phyloP scores from a whole-genome alignment of 2,113 vertebrate genomes.

The Entomyzon cyanotis region DNA sequence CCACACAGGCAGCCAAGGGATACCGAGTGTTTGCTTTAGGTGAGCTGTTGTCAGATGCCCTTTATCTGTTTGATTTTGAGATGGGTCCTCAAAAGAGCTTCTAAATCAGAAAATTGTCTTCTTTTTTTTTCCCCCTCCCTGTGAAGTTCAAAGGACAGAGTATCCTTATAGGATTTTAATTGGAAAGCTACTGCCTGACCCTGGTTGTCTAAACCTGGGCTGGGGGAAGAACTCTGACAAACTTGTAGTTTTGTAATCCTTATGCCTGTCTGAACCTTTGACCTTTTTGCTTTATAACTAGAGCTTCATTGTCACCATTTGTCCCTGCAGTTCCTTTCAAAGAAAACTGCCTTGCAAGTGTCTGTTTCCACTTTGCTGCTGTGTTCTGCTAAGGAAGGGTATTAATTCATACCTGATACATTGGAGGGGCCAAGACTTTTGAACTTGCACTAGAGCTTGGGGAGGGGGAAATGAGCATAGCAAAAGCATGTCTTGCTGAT shows the following conservation, averaged over 20 bases:
- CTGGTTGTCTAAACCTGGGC: constrained; percentile 67
- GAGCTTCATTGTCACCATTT: constrained; percentile 71
- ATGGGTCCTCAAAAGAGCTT: constrained; percentile 64
- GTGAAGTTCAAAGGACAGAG: constrained; percentile 61
- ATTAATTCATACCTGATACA: constrained; percentile 82
- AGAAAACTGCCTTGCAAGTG: constrained; percentile 59
- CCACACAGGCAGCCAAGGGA: neutral
- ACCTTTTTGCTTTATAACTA: constrained; percentile 71
- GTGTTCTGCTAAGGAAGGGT: constrained; percentile 75
- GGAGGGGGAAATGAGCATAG: constrained; percentile 69
- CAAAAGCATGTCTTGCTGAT: constrained; percentile 63
- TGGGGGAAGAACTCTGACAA: constrained; percentile 55
- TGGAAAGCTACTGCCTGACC: constrained; percentile 72
- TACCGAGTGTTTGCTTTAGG: constrained; percentile 30
- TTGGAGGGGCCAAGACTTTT: constrained; percentile 71
- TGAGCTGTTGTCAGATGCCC: constrained; percentile 49
- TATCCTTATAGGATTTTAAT: constrained; percentile 42
- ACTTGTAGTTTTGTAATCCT: constrained; percentile 78
- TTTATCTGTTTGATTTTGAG: constrained; percentile 46
- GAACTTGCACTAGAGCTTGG: constrained; percentile 70
- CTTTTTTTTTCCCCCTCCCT: no score
- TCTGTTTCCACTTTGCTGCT: constrained; percentile 84
- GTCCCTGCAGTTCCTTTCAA: constrained; percentile 73
- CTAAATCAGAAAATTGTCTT: neutral
- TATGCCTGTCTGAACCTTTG: constrained; percentile 77